Evolutionary conservation across 2,888 invertebrate genomes (phyloP), one percentile per base, ranked within the genome.

Genomic region (Acanthosoma haemorrhoidale): DNA sequence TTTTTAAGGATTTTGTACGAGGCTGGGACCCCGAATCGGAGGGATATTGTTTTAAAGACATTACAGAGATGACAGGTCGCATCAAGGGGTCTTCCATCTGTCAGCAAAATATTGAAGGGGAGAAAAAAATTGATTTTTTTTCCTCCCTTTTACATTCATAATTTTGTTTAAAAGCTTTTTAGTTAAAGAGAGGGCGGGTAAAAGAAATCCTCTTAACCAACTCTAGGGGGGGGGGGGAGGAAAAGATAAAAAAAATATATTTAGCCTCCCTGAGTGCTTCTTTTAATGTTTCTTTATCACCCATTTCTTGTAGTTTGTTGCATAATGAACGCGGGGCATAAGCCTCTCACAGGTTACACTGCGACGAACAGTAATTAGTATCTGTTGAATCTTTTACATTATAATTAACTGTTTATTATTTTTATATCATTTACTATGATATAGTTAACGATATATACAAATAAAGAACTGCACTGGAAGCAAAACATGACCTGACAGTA

Each of bases 91-190:
- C n/a, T n/a, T n/a, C 51, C 51, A 51, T 51, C 51, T 51, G 51
- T 51, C 51, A 25, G 13, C 13, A 25, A 51, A 51, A 51, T 51
- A 25, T 51, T 51, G 29, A 25, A 25, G 51, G 11, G 21, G 39
- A 41, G 21, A 61, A 61, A 59, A 61, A 61, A 11, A 38, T 38
- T 16, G 36, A 38, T 61, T 61, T 61, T 61, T 59, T 59, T 59
- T 5, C 3, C 11, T 25, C 25, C 51, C 51, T 51, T 61, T 61
- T 61, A 61, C 38, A 38, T 61, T 61, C 61, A 61, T 61, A 61
- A 61, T 61, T 61, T 61, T 61, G 61, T 61, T 61, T 61, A 61
- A 61, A 61, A 61, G 61, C 61, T 61, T 61, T 61, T 61, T 61
- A 61, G 34, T 61, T 61, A 61, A 61, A 61, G 61, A 9, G 41